A percentile compares a stretch with the other conserved stretches of the same genome.
Conservation (phyloP, 2,888 invertebrate species). For the Deroplatys truncata region DNA sequence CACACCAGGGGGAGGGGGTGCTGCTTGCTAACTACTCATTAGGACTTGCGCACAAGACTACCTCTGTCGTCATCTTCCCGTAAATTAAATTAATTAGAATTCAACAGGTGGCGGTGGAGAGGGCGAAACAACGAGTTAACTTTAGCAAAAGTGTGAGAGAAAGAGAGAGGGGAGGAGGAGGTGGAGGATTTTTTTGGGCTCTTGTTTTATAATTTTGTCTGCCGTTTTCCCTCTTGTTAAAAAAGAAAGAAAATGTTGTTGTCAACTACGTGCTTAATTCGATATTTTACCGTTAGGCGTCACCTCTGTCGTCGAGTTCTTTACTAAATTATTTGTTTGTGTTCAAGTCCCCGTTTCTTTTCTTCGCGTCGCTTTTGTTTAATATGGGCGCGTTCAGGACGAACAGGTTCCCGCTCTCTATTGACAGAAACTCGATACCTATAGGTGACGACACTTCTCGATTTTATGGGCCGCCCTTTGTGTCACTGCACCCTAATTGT, state of each 20-base stretch:
- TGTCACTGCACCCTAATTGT: too few species aligned
- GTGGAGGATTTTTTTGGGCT: background rate
- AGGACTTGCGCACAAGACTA: background rate
- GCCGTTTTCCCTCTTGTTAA: background rate
- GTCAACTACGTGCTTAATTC: constrained; percentile 2
- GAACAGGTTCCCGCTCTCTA: too few species aligned
- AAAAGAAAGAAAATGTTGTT: background rate
- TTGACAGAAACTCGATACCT: too few species aligned
- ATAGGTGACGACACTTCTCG: too few species aligned
- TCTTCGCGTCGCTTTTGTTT: background rate
- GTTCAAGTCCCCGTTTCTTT: background rate
- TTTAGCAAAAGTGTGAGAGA: background rate
- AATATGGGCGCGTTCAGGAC: too few species aligned
- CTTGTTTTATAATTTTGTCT: background rate
- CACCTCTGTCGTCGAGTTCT: background rate
- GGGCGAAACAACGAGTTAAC: background rate
- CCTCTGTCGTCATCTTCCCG: constrained; percentile 9
- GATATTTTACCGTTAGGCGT: background rate
- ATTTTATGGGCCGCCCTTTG: too few species aligned
- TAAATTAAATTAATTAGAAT: constrained; percentile 29
- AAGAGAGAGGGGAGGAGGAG: background rate
- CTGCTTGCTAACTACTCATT: background rate
- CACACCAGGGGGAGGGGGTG: background rate
- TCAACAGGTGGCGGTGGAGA: constrained; percentile 22
- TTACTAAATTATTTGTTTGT: constrained; percentile 10